Base-by-base conservation (phyloP, 1,140 invertebrate genomes). In the Dinoponera quadriceps region DNA sequence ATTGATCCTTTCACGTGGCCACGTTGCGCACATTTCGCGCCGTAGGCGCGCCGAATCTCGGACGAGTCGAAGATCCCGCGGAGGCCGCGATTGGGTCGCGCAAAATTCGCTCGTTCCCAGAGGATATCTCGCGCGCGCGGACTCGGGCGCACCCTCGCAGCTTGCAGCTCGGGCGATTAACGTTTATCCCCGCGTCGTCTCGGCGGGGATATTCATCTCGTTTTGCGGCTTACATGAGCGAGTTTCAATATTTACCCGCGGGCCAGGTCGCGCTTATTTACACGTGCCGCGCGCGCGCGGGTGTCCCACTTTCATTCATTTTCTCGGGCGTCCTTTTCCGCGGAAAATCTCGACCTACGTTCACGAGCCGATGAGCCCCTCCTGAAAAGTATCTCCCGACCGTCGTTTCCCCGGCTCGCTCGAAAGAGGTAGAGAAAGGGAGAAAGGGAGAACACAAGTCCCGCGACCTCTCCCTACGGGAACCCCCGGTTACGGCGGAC, bases 311-410 rank as follows among this genome's bases (percentile, higher is more conserved):
- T 71, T 71, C 75, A 80, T 80, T 80, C 75, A 80, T 69, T 80
- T 80, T 80, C 51, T 80, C 51, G 16, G 51, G 65, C 75, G 20
- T 57, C 13, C 33, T 25, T 20, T n/a, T 29, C 44, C 3, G 22
- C 18, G 55, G 51, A 84, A 66, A 88, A 87, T 88, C 86, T 87
- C 86, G 86, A 88, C 86, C 86, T 88, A 88, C 82, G 85, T 87
- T 87, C 72, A 86, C 78, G 78, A 65, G 29, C 54, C 63, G 69
- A 65, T 38, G 63, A 44, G 18, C 27, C 71, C 66, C 73, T 86
- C 80, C 80, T 82, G 80, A 68, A 82, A 83, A 86, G 54, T 69
- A 55, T 86, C 71, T 57, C 72, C 38, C 72, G 18, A 22, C 14
- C n/a, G 65, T 3, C 16, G 22, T 65, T 63, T 63, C 51, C 22